Conservation (phyloP, 2,797 vertebrate genomes). For the Coracias cyanogaster region DNA sequence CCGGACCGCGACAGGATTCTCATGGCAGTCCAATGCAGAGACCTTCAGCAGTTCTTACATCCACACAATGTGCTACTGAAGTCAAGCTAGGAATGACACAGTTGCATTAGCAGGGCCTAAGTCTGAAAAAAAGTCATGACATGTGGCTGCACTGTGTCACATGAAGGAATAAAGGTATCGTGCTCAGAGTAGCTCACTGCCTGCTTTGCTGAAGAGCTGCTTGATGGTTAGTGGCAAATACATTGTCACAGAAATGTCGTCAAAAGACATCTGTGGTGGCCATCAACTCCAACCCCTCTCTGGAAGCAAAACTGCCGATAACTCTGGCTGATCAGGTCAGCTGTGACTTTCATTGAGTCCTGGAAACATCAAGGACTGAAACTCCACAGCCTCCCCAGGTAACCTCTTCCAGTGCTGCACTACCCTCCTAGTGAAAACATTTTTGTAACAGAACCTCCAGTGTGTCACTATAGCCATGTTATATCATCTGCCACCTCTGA, state of each 20-base stretch:
- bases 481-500: not conserved
- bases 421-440: not conserved
- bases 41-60: not conserved
- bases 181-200: not conserved
- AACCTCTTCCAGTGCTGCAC: not conserved
- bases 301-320: not conserved
- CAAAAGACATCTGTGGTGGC: not conserved
- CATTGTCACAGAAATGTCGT: not conserved
- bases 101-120: not conserved
- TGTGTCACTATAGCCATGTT: not conserved
- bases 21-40: not conserved
- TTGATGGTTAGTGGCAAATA: not conserved
- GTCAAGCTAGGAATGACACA: not conserved
- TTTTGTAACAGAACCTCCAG: not conserved
- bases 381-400: not conserved
- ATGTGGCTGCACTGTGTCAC: not conserved
- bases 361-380: not conserved
- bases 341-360: not conserved
- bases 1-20: too few relatives aligned
- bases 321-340: not conserved
- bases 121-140: not conserved
- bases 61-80: not conserved
- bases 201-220: not conserved
- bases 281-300: not conserved
- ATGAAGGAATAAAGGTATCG: not conserved